Conservation (phyloP, 2,888 invertebrate genomes). For the Eristalis tenax region DNA sequence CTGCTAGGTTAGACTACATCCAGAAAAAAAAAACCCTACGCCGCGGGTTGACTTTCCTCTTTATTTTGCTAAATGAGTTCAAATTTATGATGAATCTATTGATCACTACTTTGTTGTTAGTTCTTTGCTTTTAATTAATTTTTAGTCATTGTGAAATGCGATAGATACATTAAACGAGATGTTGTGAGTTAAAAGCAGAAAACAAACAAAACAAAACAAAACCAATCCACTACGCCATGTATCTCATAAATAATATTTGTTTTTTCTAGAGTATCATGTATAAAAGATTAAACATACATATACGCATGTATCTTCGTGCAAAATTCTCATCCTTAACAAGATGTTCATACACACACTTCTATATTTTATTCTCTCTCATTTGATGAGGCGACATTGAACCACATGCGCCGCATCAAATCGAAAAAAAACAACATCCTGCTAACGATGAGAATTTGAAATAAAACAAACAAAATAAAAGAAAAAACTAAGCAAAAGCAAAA, state of each 20-base stretch:
- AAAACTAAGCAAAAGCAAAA: neutral
- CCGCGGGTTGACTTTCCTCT: neutral
- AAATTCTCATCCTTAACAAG: constrained; percentile 64
- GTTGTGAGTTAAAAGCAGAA: constrained; percentile 71
- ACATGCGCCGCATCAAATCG: neutral
- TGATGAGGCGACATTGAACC: too few species aligned
- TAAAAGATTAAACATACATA: constrained; percentile 20
- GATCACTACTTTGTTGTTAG: constrained; percentile 47
- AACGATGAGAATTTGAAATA: constrained; percentile 29
- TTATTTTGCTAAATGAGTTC: neutral
- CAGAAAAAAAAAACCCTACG: constrained; percentile 19
- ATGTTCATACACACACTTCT: constrained; percentile 17
- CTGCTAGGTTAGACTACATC: constrained; percentile 61
- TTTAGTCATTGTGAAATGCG: constrained; percentile 37
- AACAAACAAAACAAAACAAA: constrained; percentile 59
- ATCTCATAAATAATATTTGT: constrained; percentile 62
- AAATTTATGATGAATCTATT: constrained; percentile 3
- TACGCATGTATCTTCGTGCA: constrained; percentile 20
- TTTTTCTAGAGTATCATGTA: constrained; percentile 38
- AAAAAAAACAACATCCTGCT: neutral
- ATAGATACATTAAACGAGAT: constrained; percentile 35
- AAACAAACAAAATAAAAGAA: constrained; percentile 14
- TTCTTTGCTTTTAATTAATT: constrained; percentile 71
- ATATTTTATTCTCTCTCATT: neutral
- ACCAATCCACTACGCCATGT: constrained; percentile 63